Evolutionary conservation across 2,888 invertebrate species (phyloP).

Genomic region (Coelopa pilipes): DNA sequence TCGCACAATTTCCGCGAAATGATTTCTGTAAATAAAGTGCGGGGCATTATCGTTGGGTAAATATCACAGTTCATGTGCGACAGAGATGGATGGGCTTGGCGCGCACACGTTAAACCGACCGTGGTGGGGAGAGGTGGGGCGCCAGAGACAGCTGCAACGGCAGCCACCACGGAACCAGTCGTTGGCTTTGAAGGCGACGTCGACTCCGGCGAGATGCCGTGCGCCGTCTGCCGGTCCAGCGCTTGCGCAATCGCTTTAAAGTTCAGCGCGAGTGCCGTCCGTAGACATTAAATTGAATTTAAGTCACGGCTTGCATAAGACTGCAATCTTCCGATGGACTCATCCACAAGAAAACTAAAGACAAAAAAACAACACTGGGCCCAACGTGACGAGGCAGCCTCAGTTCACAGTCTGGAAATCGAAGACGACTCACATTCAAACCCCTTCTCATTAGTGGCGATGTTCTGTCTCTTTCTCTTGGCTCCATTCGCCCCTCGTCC

Average conservation of each 20-base stretch:
- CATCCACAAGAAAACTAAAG: too few relatives aligned
- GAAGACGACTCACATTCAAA: too few relatives aligned
- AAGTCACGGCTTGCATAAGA: neutral
- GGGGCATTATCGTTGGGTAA: constrained; percentile 34
- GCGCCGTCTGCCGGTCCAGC: neutral
- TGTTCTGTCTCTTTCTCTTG: too few relatives aligned
- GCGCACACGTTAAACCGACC: constrained; percentile 15
- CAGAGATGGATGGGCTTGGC: neutral
- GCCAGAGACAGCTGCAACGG: constrained; percentile 20
- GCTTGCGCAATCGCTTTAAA: constrained; percentile 33
- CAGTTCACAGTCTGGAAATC: too few relatives aligned
- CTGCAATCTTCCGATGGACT: neutral
- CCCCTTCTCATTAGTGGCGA: too few relatives aligned
- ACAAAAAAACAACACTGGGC: too few relatives aligned
- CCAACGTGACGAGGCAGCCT: too few relatives aligned
- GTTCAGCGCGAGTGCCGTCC: constrained; percentile 25
- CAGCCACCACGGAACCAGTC: constrained; percentile 24
- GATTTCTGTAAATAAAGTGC: constrained; percentile 11
- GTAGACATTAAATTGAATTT: neutral
- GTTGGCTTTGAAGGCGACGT: constrained; percentile 13
- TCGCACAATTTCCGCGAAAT: neutral
- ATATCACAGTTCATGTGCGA: constrained; percentile 38
- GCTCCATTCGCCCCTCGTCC: too few relatives aligned
- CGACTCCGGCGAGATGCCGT: too few relatives aligned
- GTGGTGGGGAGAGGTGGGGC: neutral